Evolutionary conservation across 1,140 invertebrate species (phyloP).

Genomic region (Tetramorium simillimum): DNA sequence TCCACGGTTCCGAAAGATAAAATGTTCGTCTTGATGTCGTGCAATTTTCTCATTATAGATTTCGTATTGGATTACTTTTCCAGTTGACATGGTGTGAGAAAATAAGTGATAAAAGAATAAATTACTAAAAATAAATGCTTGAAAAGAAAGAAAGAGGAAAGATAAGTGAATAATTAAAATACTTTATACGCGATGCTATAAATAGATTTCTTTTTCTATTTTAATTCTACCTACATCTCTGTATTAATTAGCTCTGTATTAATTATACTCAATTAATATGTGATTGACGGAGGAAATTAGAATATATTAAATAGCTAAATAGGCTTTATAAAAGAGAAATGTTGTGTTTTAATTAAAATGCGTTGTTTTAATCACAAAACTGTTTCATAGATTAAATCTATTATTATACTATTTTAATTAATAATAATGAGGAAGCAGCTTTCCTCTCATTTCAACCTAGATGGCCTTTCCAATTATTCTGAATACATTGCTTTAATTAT

Average conservation of each 20-base stretch:
- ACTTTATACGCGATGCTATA: background rate
- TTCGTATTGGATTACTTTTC: conserved; percentile 12
- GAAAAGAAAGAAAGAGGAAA: background rate
- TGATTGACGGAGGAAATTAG: background rate
- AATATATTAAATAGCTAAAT: background rate
- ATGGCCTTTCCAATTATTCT: conserved; percentile 33
- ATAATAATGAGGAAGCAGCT: conserved; percentile 38
- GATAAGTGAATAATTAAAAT: conserved; percentile 18
- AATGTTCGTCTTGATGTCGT: background rate
- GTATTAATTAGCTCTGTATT: conserved; percentile 5
- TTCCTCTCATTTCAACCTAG: conserved; percentile 16
- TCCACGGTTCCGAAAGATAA: conserved; percentile 32
- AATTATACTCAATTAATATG: background rate
- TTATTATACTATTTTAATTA: conserved; percentile 41
- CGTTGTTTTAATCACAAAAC: background rate
- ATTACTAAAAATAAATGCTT: background rate
- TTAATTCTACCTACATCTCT: background rate
- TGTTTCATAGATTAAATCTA: conserved; percentile 32
- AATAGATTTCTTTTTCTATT: background rate
- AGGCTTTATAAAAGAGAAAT: background rate
- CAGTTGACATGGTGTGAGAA: background rate
- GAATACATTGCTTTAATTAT: conserved; percentile 54
- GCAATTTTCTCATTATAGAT: conserved; percentile 33
- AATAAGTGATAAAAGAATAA: conserved; percentile 23
- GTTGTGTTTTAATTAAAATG: background rate